Evolutionary conservation across 2,113 vertebrate species (phyloP), one percentile per base, ranked within the genome.

Genomic region (Telmatochromis sp.): DNA sequence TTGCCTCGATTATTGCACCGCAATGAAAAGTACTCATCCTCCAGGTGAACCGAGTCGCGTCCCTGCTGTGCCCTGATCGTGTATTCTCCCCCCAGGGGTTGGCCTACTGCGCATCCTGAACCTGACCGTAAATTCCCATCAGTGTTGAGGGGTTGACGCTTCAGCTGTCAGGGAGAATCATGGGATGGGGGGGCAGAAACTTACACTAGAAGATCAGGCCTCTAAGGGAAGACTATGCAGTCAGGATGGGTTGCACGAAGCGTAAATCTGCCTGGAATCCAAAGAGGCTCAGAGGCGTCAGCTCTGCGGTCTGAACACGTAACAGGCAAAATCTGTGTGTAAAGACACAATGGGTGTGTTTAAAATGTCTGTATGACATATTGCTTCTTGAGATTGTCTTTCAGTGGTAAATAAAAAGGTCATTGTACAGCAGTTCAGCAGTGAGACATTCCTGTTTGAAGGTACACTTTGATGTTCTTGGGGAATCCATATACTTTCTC

Each of bases 91-190:
- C 82, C 65, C 94, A 92, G 95, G 96, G 95, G 45, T 47, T n/a
- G 45, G 15, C 45, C 97, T 97, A 96, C 97, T 95, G 95, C 96
- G 95, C 95, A 91, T 94, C 95, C 95, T 95, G 95, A 94, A 94
- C 96, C 95, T 93, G 89, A 92, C 91, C 91, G 96, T 96, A 97
- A 97, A 98, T 97, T 96, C 94, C 93, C 65, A 87, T 85, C 90
- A 89, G 90, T 94, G 95, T 97, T 97, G 97, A 96, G 92, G 92
- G 96, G 97, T 96, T 97, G 96, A 97, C 92, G 95, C 95, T 96
- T 98, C 98, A 98, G 97, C 98, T 99, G 98, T 97, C 97, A 92
- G 79, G 95, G 96, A 91, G 97, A 97, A 97, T 98, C 97, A 97
- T 83, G 94, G 96, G 94, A 95, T 95, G 91, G 89, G 54, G 95